Conservation (phyloP, 1,140 invertebrate species). For the Bombus breviceps region DNA sequence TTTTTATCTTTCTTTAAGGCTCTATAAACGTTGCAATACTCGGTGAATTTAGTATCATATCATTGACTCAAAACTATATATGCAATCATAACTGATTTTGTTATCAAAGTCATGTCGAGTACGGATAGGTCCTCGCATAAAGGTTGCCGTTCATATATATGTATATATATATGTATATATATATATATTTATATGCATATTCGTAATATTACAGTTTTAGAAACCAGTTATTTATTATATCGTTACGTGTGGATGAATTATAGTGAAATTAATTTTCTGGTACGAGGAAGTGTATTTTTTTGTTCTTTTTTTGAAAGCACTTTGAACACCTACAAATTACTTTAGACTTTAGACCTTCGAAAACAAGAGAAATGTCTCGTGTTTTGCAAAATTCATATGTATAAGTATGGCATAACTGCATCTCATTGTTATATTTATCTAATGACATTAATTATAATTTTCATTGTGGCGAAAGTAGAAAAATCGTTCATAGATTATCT, state of each 20-base stretch:
- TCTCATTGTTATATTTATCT: slow-evolving; percentile 20
- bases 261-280: slow-evolving; percentile 34
- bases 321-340: slow-evolving; percentile 35
- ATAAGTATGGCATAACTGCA: slow-evolving; percentile 35
- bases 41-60: slow-evolving; percentile 63
- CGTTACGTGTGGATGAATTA: slow-evolving; percentile 46
- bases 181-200: slow-evolving; percentile 42
- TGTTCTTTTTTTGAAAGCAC: slow-evolving; percentile 24
- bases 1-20: slow-evolving; percentile 51
- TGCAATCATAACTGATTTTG: slow-evolving; percentile 66
- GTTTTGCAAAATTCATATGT: background rate
- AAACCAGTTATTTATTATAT: slow-evolving; percentile 59
- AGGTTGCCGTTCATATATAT: slow-evolving; percentile 42
- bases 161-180: slow-evolving; percentile 23
- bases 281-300: slow-evolving; percentile 17
- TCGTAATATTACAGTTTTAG: slow-evolving; percentile 63
- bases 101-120: slow-evolving; percentile 66
- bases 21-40: slow-evolving; percentile 62
- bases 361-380: slow-evolving; percentile 39
- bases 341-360: slow-evolving; percentile 42
- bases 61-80: slow-evolving; percentile 67
- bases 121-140: slow-evolving; percentile 61
- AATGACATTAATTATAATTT: slow-evolving; percentile 24
- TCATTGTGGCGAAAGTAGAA: slow-evolving; percentile 54
- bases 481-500: slow-evolving; percentile 48